Conservation (phyloP, 2,888 invertebrate species). For the Unio delphinus region DNA sequence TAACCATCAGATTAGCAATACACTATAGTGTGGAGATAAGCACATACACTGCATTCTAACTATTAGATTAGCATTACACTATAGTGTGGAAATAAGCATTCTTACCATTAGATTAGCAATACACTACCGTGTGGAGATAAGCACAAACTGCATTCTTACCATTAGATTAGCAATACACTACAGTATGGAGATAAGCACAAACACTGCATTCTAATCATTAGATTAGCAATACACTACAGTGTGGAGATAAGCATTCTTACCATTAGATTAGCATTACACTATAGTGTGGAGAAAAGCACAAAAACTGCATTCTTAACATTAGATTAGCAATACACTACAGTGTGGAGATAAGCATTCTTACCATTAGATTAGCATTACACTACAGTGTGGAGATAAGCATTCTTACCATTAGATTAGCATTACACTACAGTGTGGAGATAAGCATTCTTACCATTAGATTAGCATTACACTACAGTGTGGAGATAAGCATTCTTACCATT, state of each 20-base stretch:
- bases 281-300: too few relatives aligned
- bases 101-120: conserved; percentile 98
- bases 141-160: too few relatives aligned
- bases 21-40: conserved; percentile 64
- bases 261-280: too few relatives aligned
- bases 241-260: too few relatives aligned
- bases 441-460: conserved; percentile 1
- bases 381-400: too few relatives aligned
- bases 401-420: conserved; percentile 94
- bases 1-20: conserved; percentile 98
- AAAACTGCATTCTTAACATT: too few relatives aligned
- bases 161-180: too few relatives aligned
- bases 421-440: conserved; percentile 63
- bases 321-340: too few relatives aligned
- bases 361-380: conserved; percentile 97
- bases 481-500: conserved; percentile 79
- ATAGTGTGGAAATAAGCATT: conserved; percentile 4
- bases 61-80: conserved; percentile 2
- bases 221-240: too few relatives aligned
- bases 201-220: too few relatives aligned
- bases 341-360: conserved; percentile 59
- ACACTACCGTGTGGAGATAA: conserved; percentile 66
- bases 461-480: neutral
- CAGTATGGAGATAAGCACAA: too few relatives aligned
- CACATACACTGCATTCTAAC: neutral